Evolutionary conservation across 2,797 vertebrate species (phyloP).

Genomic region (Sebastes matsubarae): DNA sequence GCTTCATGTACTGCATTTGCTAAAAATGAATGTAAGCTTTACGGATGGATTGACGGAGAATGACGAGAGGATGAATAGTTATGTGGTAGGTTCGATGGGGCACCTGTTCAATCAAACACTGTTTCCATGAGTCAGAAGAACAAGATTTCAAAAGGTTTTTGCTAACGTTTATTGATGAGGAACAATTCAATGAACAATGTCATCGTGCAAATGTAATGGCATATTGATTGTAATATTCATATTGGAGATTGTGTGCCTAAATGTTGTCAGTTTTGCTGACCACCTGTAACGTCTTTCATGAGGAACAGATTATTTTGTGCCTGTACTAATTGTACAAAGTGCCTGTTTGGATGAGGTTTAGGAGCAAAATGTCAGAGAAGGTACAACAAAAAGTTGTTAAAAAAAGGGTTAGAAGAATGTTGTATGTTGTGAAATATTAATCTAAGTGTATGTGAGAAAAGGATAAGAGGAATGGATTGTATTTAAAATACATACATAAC

Average conservation of each 20-base stretch:
- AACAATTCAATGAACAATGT: conserved; percentile 13
- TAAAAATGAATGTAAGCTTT: conserved; percentile 71
- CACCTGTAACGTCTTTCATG: conserved; percentile 2
- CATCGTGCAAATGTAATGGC: conserved; percentile 20
- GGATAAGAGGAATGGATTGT: conserved; percentile 37
- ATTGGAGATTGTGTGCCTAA: neutral
- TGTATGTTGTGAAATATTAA: conserved; percentile 34
- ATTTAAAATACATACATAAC: conserved; percentile 57
- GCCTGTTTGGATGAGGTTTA: conserved; percentile 30
- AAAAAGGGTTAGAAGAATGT: conserved; percentile 48
- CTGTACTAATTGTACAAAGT: conserved; percentile 15
- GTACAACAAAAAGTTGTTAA: conserved; percentile 5
- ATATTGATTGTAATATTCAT: conserved; percentile 41
- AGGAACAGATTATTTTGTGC: conserved; percentile 13
- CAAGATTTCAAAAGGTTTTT: conserved; percentile 7
- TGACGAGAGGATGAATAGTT: neutral
- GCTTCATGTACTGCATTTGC: conserved; percentile 62
- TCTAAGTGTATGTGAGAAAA: conserved; percentile 23
- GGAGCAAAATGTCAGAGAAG: conserved; percentile 29
- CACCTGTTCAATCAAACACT: conserved; percentile 27
- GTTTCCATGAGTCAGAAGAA: conserved; percentile 31
- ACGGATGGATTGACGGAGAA: conserved; percentile 30
- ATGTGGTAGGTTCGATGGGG: conserved; percentile 8
- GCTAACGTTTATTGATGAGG: neutral
- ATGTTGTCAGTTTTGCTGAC: conserved; percentile 24